Base-by-base conservation (phyloP, 53 echinoderm and acorn worm genomes). In the Paracentrotus lividus region DNA sequence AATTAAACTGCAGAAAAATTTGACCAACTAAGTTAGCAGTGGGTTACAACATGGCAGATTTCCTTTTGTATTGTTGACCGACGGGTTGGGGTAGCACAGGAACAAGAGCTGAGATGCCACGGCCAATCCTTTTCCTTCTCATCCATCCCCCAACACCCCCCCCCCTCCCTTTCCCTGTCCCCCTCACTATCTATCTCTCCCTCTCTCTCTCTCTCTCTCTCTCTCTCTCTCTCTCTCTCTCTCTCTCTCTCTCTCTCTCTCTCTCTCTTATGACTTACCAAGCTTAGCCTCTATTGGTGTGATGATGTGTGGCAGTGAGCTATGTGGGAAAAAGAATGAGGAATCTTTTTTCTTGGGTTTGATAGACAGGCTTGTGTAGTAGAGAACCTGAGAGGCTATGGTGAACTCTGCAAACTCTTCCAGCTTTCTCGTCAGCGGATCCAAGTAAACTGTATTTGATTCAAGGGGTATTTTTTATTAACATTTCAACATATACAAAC, bases 231-330 rank as follows among this genome's bases (percentile, higher is more conserved):
- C 53, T 53, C 53, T 53, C 53, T 53, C 3, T 2, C 3, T 2
- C 3, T 4, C 5, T 0, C 58, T 77, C 3, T 54, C 54, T 54
- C 54, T 33, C 61, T 18, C 27, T 61, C 16, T 38, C 16, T 38
- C 24, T 36, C 40, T 36, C 4, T 38, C 34, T 40, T 12, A 36
- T 69, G 3, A 34, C 97, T 93, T 78, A 99, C 99, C 99, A 40
- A 99, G 93, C 72, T 96, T 99, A 2, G 96, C 97, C 42, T 98
- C 99, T 16, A 99, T 93, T 27, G 99, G 99, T 59, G 95, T 99
- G 65, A 99, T 99, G 88, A 99, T 93, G 0, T 94, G 95, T 13
- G 97, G 96, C 61, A 99, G 84, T 40, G 95, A 88, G 27, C 87
- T 91, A 81, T 94, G 95, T 31, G 96, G 66, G 66, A 99, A 81